phyloP scores from a whole-genome alignment of 2,888 invertebrate genomes.

The Tetanocera ferruginea region DNA sequence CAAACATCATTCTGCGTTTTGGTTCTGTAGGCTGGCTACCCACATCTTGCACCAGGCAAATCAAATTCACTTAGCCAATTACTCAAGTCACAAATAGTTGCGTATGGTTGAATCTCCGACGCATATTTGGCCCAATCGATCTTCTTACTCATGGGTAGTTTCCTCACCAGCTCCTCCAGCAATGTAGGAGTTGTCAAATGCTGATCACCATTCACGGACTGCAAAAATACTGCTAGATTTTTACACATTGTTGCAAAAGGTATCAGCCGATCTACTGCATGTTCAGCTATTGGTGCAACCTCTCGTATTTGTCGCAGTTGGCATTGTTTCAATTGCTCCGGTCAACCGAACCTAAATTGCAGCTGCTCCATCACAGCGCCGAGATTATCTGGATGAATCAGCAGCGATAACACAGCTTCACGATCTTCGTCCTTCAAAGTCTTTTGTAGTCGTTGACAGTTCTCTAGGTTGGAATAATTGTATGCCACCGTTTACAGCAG shows the following conservation, averaged over 20 bases:
- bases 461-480: background rate
- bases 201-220: slow-evolving; percentile 39
- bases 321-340: slow-evolving; percentile 41
- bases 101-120: slow-evolving; percentile 16
- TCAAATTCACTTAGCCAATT: slow-evolving; percentile 25
- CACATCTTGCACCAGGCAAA: slow-evolving; percentile 12
- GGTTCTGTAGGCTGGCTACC: background rate
- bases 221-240: slow-evolving; percentile 40
- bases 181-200: slow-evolving; percentile 44
- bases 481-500: background rate
- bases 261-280: slow-evolving; percentile 28
- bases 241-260: slow-evolving; percentile 43
- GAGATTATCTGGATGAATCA: slow-evolving; percentile 29
- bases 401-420: background rate
- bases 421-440: background rate
- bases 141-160: slow-evolving; percentile 42
- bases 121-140: slow-evolving; percentile 43
- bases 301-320: slow-evolving; percentile 27
- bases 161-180: slow-evolving; percentile 40
- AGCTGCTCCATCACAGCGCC: slow-evolving; percentile 40
- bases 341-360: slow-evolving; percentile 43
- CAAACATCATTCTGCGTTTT: slow-evolving; percentile 26
- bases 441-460: background rate
- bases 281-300: slow-evolving; percentile 29
- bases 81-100: slow-evolving; percentile 30